Evolutionary conservation across 92 coral and sea anemone genomes (phyloP), one percentile per base, ranked within the genome.

Genomic region (Siderastrea radians): DNA sequence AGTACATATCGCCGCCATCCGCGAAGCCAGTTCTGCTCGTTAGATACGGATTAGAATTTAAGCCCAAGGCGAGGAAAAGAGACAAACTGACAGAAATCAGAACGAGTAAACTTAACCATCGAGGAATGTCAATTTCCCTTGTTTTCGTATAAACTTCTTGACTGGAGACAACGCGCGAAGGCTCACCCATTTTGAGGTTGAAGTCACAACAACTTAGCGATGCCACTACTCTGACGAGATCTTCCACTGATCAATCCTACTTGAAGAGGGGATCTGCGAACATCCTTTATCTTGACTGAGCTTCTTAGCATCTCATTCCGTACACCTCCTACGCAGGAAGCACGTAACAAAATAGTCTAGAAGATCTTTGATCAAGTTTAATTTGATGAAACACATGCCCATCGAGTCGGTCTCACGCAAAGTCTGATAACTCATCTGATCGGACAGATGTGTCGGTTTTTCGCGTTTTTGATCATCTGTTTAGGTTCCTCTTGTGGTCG

Each of bases 1-100:
- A 92, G 46, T 92, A 94, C 95, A 92, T 92, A 26, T 92, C 98
- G 3, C 95, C 95, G 1, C 94, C 95, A 52, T 92, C 94, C 14
- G 95, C 93, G 49, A 73, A 80, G 1, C 95, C 95, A 16, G 48
- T 59, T 53, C 38, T 38, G 72, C 94, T 95, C 3, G 91, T 79
- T 52, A 92, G 77, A 80, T 90, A 92, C 55, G 68, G 78, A 58
- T 90, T 95, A 45, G 89, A 74, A 47, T 79, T 82, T 68, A 69
- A 46, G 10, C 57, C 72, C 71, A 95, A 60, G 6, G 95, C 69
- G 44, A 85, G 67, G 45, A 93, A 94, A 49, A 95, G 73, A 5
- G 94, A 84, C 53, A 77, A 74, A 65, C 98, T 90, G 46, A 75
- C 89, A 6, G 93, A 68, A 43, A 90, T 12, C 63, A 92, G 85